phyloP scores from a whole-genome alignment of 2,113 vertebrate genomes.

The Chloropsis cyanopogon region DNA sequence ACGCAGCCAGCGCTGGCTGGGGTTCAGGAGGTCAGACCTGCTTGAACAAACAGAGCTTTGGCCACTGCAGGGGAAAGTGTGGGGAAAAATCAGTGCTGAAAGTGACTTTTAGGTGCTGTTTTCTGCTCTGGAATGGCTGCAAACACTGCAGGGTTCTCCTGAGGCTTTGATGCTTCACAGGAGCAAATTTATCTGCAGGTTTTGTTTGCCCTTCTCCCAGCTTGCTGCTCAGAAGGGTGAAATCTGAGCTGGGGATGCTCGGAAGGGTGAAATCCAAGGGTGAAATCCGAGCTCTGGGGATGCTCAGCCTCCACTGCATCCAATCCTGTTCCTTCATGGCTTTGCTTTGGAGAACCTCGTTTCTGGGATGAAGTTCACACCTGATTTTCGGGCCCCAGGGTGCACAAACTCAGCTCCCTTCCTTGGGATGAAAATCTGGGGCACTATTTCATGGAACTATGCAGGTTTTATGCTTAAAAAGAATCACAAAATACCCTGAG shows the following conservation, averaged over 20 bases:
- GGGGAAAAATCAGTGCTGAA: not conserved
- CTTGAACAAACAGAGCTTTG: slow-evolving; percentile 24
- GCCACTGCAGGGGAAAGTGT: not conserved
- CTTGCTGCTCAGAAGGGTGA: not conserved
- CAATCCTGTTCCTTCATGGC: not conserved
- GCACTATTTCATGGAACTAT: rapidly evolving
- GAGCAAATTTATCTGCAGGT: not conserved
- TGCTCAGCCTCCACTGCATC: not conserved
- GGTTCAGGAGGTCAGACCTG: slow-evolving; percentile 12
- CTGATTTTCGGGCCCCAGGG: not conserved
- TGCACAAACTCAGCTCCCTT: not conserved
- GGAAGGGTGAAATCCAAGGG: rapidly evolving
- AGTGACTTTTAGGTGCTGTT: not conserved
- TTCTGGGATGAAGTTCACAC: not conserved
- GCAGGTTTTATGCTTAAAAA: not conserved
- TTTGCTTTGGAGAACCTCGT: not conserved
- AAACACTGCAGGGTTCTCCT: not conserved
- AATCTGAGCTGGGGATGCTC: not conserved
- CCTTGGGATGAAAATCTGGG: not conserved
- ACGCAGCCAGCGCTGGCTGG: not conserved
- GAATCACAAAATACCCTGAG: not conserved
- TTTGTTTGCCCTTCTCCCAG: not conserved
- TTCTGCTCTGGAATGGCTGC: not conserved
- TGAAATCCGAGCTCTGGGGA: not conserved
- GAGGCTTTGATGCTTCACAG: not conserved